Percentiles rank a stretch among this genome's conserved stretches.
These are phyloP conservation scores for Pterocles gutturalis DNA, from an alignment of 2,113 vertebrate species.

Conservation along the genomic window DNA sequence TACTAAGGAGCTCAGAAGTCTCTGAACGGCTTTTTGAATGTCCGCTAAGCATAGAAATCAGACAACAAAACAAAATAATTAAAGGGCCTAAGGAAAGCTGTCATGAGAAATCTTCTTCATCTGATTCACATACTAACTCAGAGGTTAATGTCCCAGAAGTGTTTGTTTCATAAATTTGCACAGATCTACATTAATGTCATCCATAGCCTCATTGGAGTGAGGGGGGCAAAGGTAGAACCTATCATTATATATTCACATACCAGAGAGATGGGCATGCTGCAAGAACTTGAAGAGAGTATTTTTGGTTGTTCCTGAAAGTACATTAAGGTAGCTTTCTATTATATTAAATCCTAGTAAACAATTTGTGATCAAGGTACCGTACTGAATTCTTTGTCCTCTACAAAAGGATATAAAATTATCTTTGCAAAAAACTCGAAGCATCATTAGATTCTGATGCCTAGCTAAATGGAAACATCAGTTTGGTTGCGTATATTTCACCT, in stretches of 20 bases:
- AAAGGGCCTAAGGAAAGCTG: background rate
- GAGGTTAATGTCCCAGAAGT: background rate
- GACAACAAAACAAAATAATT: background rate
- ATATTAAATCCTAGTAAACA: background rate
- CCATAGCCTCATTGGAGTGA: accelerated
- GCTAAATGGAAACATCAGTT: background rate
- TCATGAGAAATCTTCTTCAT: background rate
- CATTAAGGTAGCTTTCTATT: background rate
- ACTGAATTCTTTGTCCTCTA: background rate
- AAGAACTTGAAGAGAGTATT: background rate
- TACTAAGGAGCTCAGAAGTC: background rate
- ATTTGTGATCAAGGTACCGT: background rate
- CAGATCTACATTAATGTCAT: background rate
- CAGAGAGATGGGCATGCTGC: background rate
- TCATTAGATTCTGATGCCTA: background rate
- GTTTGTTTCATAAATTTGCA: background rate
- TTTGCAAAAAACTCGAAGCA: background rate
- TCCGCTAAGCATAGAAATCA: background rate
- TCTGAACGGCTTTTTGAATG: background rate
- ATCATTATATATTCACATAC: background rate
- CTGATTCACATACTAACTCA: background rate
- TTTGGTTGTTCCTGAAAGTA: background rate
- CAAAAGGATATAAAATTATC: background rate
- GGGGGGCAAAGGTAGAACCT: background rate
- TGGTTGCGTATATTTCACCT: background rate